A percentile compares a stretch with the other conserved stretches of the same genome.
Conservation (phyloP, 2,113 vertebrate genomes). For the Eulemur rufifrons region DNA sequence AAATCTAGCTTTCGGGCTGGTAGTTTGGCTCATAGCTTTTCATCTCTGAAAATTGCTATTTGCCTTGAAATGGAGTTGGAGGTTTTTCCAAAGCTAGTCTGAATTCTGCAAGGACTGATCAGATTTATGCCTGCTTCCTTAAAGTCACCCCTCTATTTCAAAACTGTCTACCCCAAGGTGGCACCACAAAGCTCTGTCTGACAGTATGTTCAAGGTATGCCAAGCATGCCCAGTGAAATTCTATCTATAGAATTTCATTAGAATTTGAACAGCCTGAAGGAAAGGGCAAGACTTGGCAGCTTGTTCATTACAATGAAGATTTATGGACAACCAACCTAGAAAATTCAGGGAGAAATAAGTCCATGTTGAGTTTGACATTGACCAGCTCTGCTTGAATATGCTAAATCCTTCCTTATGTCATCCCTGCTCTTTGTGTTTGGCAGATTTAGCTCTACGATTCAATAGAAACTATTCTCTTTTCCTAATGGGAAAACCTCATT, state of each 20-base stretch:
- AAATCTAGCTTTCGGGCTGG: background rate
- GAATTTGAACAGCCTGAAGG: background rate
- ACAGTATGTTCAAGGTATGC: background rate
- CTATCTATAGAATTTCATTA: background rate
- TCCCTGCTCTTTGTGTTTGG: background rate
- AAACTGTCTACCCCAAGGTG: background rate
- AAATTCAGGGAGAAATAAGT: conserved; percentile 21
- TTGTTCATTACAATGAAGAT: background rate
- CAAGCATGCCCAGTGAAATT: background rate
- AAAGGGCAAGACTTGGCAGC: background rate
- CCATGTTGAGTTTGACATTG: background rate
- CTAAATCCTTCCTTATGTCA: background rate
- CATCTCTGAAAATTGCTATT: background rate
- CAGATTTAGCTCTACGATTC: background rate
- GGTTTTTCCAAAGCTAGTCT: background rate
- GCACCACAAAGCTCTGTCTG: background rate
- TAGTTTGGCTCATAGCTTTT: background rate
- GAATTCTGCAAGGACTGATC: background rate
- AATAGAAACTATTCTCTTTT: background rate
- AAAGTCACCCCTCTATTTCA: background rate
- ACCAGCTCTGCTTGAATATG: background rate
- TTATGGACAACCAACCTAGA: background rate
- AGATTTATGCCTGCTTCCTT: background rate
- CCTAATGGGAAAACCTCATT: conserved; percentile 43
- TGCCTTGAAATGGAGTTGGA: background rate